Evolutionary conservation across 2,888 invertebrate species (phyloP), one percentile per base, ranked within the genome.

Genomic region (Leptothorax acervorum): DNA sequence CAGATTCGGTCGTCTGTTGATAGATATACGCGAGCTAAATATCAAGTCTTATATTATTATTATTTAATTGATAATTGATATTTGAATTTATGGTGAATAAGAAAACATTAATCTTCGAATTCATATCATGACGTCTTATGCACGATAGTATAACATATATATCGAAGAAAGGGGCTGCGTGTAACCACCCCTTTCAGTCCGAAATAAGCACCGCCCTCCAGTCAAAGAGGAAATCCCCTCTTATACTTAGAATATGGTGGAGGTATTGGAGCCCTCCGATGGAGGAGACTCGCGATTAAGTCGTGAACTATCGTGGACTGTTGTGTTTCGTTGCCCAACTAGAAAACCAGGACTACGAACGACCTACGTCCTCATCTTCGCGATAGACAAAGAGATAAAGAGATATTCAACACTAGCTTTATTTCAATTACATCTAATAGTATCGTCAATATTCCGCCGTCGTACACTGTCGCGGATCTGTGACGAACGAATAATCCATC

Each of bases 121-220:
- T 68, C 39, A 35, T 57, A 45, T 68, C 65, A 23, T 23, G n/a
- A 45, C 28, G 23, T 79, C 70, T 79, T 70, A 70, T 68, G 3
- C 55, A 39, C 48, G 48, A 63, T 79, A 53, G 18, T 70, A 84
- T 23, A 23, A 23, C 23, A 23, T 23, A 23, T 31, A 35, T 71
- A 66, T 66, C 66, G 60, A 81, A 73, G 65, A 81, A 84, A 74
- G 68, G 81, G 74, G 68, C 48, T 82, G 74, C 51, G 45, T 65
- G 53, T 53, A 71, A 81, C 83, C 76, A 83, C 68, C 76, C 83
- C 83, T 63, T 65, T 76, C 42, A 60, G 48, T 48, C 42, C 48
- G 60, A 84, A 84, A 76, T 89, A 91, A 89, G 92, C 91, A 83
- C 92, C 92, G 92, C 92, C 92, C 92, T 92, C 92, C 60, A 65